Conservation (phyloP, 2,888 invertebrate genomes). For the Idaea dimidiata region DNA sequence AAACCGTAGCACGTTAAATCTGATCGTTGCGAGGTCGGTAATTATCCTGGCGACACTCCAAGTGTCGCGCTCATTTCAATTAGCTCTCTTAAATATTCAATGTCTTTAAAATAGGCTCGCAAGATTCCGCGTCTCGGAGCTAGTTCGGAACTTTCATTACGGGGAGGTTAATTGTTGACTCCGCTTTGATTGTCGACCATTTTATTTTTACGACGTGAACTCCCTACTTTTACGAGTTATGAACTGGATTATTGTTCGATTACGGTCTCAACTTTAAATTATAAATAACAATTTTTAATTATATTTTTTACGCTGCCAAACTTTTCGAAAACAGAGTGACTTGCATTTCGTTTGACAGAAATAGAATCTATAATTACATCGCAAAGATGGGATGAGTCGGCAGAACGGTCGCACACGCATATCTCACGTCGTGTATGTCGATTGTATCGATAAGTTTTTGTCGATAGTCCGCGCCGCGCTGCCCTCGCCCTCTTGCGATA, state of each 20-base stretch:
- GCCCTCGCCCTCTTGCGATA: not conserved
- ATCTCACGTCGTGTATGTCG: slow-evolving; percentile 33
- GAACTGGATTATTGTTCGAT: slow-evolving; percentile 50
- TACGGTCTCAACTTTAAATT: slow-evolving; percentile 41
- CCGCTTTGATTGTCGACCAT: slow-evolving; percentile 54
- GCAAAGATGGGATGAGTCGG: slow-evolving; percentile 35
- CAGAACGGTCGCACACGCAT: slow-evolving; percentile 25
- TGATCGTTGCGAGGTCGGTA: slow-evolving; percentile 76
- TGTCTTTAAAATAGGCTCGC: slow-evolving; percentile 79
- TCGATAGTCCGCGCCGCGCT: slow-evolving; percentile 11
- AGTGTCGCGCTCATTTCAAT: slow-evolving; percentile 80
- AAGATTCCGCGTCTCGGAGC: slow-evolving; percentile 51
- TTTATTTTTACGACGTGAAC: slow-evolving; percentile 63
- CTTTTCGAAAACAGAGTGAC: slow-evolving; percentile 2
- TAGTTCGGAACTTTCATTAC: slow-evolving; percentile 76
- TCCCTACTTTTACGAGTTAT: slow-evolving; percentile 59
- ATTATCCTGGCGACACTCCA: slow-evolving; percentile 80
- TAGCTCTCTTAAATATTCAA: slow-evolving; percentile 81
- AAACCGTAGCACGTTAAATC: slow-evolving; percentile 75
- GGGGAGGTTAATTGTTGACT: slow-evolving; percentile 75
- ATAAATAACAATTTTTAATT: slow-evolving; percentile 19
- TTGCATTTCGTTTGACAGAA: slow-evolving; percentile 8
- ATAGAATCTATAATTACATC: slow-evolving; percentile 13
- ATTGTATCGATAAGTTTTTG: slow-evolving; percentile 28
- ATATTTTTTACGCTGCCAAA: not conserved